phyloP scores from a whole-genome alignment of 1,140 invertebrate species.

The Drosophila arawakana region DNA sequence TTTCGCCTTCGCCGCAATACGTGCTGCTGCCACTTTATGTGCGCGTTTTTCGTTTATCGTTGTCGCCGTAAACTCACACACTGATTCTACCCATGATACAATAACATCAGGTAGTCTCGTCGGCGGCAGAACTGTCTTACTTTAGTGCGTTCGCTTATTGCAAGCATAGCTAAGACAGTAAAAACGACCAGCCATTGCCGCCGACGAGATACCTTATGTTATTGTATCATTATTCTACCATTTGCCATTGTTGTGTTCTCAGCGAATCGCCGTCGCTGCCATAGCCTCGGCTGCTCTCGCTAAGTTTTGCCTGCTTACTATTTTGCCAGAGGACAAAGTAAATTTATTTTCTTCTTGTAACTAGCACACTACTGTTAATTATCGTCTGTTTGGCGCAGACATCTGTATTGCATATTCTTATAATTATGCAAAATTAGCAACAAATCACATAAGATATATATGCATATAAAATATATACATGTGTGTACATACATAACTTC shows the following conservation, averaged over 20 bases:
- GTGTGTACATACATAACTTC: constrained; percentile 18
- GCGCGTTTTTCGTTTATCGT: constrained; percentile 49
- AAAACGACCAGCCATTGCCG: no score
- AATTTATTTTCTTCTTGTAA: constrained; percentile 6
- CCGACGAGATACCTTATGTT: no score
- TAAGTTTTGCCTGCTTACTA: constrained; percentile 26
- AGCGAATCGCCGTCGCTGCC: constrained; percentile 28
- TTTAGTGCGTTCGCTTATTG: no score
- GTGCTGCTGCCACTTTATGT: constrained; percentile 22
- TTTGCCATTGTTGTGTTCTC: constrained; percentile 58
- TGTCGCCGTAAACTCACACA: constrained; percentile 57
- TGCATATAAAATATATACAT: constrained; percentile 19
- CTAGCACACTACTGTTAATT: constrained; percentile 30
- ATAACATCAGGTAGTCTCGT: no score
- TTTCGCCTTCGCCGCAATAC: constrained; percentile 48
- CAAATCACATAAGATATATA: constrained; percentile 13
- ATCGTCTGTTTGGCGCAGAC: constrained; percentile 9
- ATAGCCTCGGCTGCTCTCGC: constrained; percentile 22
- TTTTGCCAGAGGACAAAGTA: constrained; percentile 39
- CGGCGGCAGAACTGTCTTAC: no score
- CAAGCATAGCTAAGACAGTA: no score
- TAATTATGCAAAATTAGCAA: constrained; percentile 43
- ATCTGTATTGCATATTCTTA: constrained; percentile 34
- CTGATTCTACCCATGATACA: constrained; percentile 26
- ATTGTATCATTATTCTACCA: constrained; percentile 21